Base-by-base conservation (phyloP, 2,888 invertebrate species). In the Tricholauxania praeusta region DNA sequence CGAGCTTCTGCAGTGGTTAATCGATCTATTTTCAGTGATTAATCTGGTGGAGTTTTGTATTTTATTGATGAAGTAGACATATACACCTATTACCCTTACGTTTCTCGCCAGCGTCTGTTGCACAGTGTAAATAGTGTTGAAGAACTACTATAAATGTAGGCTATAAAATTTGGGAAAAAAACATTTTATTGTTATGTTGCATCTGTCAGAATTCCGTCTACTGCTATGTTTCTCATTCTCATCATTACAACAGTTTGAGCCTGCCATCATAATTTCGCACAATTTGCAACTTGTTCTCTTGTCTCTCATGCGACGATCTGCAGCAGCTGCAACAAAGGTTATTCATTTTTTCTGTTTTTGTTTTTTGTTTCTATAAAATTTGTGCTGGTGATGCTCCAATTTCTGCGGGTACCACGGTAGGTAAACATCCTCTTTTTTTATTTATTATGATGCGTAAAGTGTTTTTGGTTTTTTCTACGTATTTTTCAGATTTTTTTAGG, bases 371-470 rank as follows among this genome's bases (percentile, higher is more conserved):
- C 57, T 57, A 65, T 65, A 71, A 70, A 65, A 71, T 71, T 55
- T 64, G 57, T 67, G 72, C 74, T 76, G 76, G 78, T 78, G 80
- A 79, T 83, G 81, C 82, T 83, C 83, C 83, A 82, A 82, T 84
- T 83, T 83, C 81, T 84, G 83, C 82, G 82, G 82, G 83, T 77
- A 74, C 74, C 74, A 72, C 64, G 59, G 49, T 60, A 63, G 65
- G 62, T 28, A 8, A 47, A 52, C 68, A 19, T 51, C 67, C 47
- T 52, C 59, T 17, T 52, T 55, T 15, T 60, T 66, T 39, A 57
- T 70, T 60, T 72, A 39, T 60, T 60, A 5, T 60, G 39, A 39
- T 39, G 39, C 39, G 39, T 39, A 39, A 39, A 39, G 75, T 75
- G 67, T 73, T 57, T 55, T 66, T 14, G 51, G 22, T 28, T 59